Evolutionary conservation across 2,113 vertebrate species (phyloP).

Genomic region (Podiceps cristatus): DNA sequence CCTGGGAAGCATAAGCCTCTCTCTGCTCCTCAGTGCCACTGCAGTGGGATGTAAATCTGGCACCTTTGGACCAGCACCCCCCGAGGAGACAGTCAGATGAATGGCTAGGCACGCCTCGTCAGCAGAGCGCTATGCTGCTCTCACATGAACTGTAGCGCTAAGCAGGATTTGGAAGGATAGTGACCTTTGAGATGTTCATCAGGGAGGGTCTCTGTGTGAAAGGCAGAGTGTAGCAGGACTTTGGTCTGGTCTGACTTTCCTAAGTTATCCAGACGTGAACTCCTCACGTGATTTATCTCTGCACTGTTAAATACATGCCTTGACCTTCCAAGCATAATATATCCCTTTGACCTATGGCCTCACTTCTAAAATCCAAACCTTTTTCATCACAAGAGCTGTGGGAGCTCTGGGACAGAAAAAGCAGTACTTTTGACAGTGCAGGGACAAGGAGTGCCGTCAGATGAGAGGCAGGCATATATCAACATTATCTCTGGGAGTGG

Average conservation of each 20-base stretch:
- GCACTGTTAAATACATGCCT: background rate
- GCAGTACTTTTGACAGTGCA: background rate
- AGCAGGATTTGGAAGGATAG: background rate
- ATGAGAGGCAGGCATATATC: background rate
- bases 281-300: background rate
- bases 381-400: background rate
- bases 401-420: background rate
- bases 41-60: background rate
- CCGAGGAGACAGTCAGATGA: background rate
- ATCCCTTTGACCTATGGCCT: background rate
- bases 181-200: constrained; percentile 14
- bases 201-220: background rate
- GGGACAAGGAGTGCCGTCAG: background rate
- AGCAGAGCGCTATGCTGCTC: background rate
- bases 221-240: constrained; percentile 23
- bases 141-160: background rate
- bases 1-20: background rate
- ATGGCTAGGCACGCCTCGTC: background rate
- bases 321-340: background rate
- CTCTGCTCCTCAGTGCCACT: background rate
- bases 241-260: background rate
- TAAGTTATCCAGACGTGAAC: background rate
- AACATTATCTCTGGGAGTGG: background rate
- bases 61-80: background rate
- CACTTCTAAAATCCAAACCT: background rate